These are phyloP conservation scores for Pelecanoides urinatrix DNA, from an alignment of 2,113 vertebrate species.

Conservation along the genomic window DNA sequence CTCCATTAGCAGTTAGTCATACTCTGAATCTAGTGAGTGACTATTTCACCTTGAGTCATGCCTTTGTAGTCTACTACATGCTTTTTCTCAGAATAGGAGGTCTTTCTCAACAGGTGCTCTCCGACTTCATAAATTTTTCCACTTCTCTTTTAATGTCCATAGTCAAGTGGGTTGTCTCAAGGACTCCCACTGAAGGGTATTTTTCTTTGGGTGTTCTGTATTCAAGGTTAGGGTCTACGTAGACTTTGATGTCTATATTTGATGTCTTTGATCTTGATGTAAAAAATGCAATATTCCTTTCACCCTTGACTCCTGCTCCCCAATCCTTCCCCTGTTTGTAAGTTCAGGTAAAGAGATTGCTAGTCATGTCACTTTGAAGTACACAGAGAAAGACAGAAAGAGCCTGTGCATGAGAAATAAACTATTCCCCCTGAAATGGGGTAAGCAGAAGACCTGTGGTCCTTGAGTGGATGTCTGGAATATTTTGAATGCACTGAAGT, in stretches of 20 bases:
- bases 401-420: not conserved
- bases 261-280: not conserved
- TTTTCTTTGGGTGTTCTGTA: not conserved
- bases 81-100: not conserved
- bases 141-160: not conserved
- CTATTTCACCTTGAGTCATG: not conserved
- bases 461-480: not conserved
- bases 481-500: not conserved
- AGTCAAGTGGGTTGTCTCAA: not conserved
- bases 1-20: constrained; percentile 18
- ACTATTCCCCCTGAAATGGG: not conserved
- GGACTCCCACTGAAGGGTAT: not conserved
- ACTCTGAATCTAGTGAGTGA: not conserved
- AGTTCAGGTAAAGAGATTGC: not conserved
- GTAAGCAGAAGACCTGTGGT: not conserved
- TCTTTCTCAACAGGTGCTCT: not conserved
- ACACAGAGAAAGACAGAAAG: not conserved
- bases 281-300: not conserved
- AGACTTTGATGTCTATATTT: not conserved
- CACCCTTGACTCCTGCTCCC: not conserved
- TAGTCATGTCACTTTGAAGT: not conserved
- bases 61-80: not conserved
- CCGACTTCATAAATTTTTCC: not conserved
- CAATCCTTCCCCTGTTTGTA: not conserved
- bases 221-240: not conserved